A percentile compares a stretch with the other conserved stretches of the same genome.
phyloP scores from a whole-genome alignment of 2,113 vertebrate species.

The Pachypanchax playfairii region DNA sequence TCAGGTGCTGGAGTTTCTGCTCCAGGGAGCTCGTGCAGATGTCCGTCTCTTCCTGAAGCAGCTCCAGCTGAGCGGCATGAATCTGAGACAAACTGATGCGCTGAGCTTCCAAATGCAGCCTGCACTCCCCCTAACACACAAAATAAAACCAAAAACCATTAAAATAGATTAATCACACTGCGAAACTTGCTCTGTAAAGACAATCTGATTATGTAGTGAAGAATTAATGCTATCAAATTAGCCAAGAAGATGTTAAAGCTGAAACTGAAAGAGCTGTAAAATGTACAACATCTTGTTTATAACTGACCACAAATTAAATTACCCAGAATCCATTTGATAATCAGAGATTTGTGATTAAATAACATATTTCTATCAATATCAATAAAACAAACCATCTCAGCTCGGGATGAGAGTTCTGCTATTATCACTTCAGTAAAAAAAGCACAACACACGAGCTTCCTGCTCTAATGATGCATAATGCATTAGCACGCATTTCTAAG shows the following conservation, averaged over 20 bases:
- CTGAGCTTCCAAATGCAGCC: constrained; percentile 91
- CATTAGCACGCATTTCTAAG: constrained; percentile 43
- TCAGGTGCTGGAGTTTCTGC: constrained; percentile 67
- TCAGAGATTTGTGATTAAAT: constrained; percentile 29
- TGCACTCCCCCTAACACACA: constrained; percentile 81
- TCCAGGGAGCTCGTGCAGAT: constrained; percentile 37
- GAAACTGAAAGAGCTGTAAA: background rate
- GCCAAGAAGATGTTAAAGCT: background rate
- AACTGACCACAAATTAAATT: constrained; percentile 17
- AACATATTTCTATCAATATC: constrained; percentile 34
- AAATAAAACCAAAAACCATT: constrained; percentile 1
- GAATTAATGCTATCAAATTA: background rate
- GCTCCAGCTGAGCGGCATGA: constrained; percentile 89
- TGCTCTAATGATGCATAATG: constrained; percentile 42
- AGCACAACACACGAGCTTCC: constrained; percentile 15
- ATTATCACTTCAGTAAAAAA: constrained; percentile 58
- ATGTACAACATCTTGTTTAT: background rate
- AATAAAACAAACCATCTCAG: constrained; percentile 35
- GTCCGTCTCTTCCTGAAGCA: constrained; percentile 71
- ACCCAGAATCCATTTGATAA: constrained; percentile 21
- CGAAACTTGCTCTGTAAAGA: background rate
- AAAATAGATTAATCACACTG: background rate
- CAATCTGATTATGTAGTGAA: background rate
- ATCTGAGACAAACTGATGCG: constrained; percentile 91
- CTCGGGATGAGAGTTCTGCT: constrained; percentile 39